Evolutionary conservation across 2,888 invertebrate genomes (phyloP), one percentile per base, ranked within the genome.

Genomic region (Griposia aprilina): DNA sequence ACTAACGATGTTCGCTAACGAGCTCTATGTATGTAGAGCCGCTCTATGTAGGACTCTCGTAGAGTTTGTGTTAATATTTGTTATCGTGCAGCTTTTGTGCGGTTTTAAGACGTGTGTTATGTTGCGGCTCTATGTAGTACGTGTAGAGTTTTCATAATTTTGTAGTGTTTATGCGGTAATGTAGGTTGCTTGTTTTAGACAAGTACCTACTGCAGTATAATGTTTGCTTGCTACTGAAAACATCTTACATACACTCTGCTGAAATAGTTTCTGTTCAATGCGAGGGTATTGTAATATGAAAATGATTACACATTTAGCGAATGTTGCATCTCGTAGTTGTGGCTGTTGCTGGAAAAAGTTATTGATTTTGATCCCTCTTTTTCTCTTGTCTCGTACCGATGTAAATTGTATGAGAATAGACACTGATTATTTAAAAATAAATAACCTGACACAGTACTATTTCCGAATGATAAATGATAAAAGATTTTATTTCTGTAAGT

Each of bases 1-100:
- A 57, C 80, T 80, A 83, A 84, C 84, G 48, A 80, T 69, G 80
- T 73, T 69, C 65, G 69, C 55, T 80, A 83, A 71, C 84, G 63
- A 84, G 70, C 73, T 70, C 62, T 75, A 69, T 26, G n/a, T 75
- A 69, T 26, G n/a, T 30, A 52, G 26, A 62, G 60, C 26, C 2
- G 13, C 73, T 60, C 13, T 55, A 63, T 41, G 79, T 78, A 66
- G 73, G 52, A 59, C 65, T 50, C 66, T 68, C 30, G 45, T 48
- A 76, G 20, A 70, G 69, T 63, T 80, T 80, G 62, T 48, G 10
- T 66, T 80, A 30, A 55, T 70, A 75, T 80, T 76, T 62, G 80
- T 66, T 68, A 50, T 50, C 11, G 63, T 30, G 52, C 20, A 71
- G 62, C 52, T 63, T 68, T 68, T 67, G n/a, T 71, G 57, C 36